Conservation (phyloP, 1,140 invertebrate genomes). For the Neodiprion pinetum region DNA sequence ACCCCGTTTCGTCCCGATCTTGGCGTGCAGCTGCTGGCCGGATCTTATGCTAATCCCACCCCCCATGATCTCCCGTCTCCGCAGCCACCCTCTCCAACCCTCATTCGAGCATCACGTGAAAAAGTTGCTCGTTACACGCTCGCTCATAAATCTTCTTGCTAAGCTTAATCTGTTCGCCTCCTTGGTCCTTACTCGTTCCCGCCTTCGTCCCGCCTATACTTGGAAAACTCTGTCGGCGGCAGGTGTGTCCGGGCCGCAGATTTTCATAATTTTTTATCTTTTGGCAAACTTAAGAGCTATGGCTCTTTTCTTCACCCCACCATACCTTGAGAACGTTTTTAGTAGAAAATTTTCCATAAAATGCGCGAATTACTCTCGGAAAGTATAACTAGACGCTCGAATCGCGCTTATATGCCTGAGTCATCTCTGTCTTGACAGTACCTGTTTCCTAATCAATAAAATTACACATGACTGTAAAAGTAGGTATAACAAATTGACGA, state of each 20-base stretch:
- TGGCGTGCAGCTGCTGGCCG: slow-evolving; percentile 46
- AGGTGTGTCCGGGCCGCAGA: slow-evolving; percentile 22
- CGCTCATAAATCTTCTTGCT: slow-evolving; percentile 49
- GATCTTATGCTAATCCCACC: slow-evolving; percentile 53
- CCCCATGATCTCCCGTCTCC: slow-evolving; percentile 30
- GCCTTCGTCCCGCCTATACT: not conserved
- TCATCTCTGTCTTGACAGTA: no score
- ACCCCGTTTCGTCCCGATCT: slow-evolving; percentile 10
- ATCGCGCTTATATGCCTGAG: no score
- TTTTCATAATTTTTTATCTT: slow-evolving; percentile 39
- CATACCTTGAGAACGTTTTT: no score
- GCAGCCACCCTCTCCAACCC: slow-evolving; percentile 27
- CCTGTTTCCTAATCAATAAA: no score
- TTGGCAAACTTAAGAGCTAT: slow-evolving; percentile 32
- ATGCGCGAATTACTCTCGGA: no score
- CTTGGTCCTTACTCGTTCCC: slow-evolving; percentile 13
- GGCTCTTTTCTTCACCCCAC: no score
- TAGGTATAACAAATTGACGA: no score
- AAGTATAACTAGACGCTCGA: no score
- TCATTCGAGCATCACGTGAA: slow-evolving; percentile 42
- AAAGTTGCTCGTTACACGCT: slow-evolving; percentile 53
- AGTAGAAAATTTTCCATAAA: no score
- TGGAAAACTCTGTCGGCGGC: slow-evolving; percentile 6
- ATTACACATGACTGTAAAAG: no score
- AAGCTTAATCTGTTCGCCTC: slow-evolving; percentile 51